These are phyloP conservation scores for Diceros bicornis DNA, from an alignment of 2,797 vertebrate genomes.

Conservation along the genomic window DNA sequence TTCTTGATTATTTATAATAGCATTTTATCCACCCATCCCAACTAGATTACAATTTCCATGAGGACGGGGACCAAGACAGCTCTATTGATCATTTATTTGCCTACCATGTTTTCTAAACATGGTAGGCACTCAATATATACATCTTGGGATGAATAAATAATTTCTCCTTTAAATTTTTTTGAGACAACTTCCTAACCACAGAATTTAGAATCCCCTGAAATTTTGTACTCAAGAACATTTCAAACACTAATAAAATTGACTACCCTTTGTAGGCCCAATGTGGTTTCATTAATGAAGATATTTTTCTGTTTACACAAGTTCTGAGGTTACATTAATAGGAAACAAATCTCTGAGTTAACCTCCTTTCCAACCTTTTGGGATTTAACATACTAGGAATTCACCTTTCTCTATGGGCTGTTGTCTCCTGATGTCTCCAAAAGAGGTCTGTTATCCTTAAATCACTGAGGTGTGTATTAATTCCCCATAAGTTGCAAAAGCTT, in stretches of 20 bases:
- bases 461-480: neutral
- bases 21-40: neutral
- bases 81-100: neutral
- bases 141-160: neutral
- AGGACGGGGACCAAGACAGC: neutral
- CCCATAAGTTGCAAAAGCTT: neutral
- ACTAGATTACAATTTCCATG: neutral
- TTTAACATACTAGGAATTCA: constrained; percentile 42
- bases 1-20: neutral
- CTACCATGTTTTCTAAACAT: neutral
- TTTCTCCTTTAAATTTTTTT: neutral
- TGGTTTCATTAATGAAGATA: neutral
- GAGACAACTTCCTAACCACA: neutral
- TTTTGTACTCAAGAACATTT: neutral
- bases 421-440: neutral
- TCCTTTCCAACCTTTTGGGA: constrained; percentile 2
- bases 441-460: neutral
- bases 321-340: neutral
- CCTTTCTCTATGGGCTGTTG: neutral
- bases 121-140: neutral
- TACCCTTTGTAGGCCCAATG: neutral
- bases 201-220: neutral
- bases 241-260: neutral
- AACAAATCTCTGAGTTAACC: neutral
- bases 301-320: neutral